These are phyloP conservation scores for Dryococelus australis DNA, from an alignment of 2,888 invertebrate genomes.

Conservation along the genomic window DNA sequence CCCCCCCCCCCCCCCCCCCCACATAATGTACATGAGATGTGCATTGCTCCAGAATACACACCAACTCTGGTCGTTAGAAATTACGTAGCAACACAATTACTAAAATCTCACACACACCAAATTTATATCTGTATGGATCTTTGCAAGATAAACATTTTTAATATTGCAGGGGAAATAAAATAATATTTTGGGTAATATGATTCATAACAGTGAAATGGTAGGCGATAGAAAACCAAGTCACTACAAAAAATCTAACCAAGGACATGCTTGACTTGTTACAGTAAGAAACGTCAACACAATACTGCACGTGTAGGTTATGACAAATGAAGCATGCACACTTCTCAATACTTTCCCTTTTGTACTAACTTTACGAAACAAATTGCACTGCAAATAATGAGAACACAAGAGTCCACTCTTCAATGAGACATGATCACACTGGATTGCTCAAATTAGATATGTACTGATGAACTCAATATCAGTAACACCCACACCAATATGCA, in stretches of 20 bases:
- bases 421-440: no score
- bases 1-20: not conserved
- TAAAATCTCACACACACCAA: not conserved
- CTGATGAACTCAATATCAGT: not conserved
- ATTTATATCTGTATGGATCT: not conserved
- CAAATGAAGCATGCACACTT: not conserved
- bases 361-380: not conserved
- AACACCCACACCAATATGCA: no score
- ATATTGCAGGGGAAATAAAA: not conserved
- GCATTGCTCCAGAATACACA: not conserved
- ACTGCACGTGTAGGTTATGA: not conserved
- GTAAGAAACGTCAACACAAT: not conserved
- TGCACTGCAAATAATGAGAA: not conserved
- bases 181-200: not conserved
- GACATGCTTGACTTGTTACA: not conserved
- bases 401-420: no score
- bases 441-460: not conserved
- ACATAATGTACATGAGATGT: not conserved
- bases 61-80: not conserved
- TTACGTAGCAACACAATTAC: not conserved
- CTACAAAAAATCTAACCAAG: not conserved
- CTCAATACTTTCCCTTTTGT: not conserved
- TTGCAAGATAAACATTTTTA: not conserved
- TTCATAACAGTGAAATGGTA: not conserved
- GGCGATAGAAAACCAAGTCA: not conserved